phyloP scores from a whole-genome alignment of 2,113 vertebrate species.

The Crotalus viridis region DNA sequence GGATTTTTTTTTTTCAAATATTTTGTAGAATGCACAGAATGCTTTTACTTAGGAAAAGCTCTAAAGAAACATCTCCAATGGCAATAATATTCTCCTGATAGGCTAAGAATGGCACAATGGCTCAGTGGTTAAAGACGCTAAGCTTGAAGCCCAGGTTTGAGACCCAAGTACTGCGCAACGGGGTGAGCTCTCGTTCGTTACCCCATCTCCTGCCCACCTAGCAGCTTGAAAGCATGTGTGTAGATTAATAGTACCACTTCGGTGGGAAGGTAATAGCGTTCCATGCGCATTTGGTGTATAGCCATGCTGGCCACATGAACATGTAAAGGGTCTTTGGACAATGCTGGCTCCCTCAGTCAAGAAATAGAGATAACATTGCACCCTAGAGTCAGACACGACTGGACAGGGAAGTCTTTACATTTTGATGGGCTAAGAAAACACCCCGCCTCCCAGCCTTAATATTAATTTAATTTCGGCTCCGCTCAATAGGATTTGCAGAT shows the following conservation, averaged over 20 bases:
- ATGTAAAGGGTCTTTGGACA: neutral
- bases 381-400: neutral
- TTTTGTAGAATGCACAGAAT: accelerated
- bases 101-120: neutral
- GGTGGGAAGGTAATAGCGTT: neutral
- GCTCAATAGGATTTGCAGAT: neutral
- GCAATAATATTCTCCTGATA: neutral
- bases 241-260: neutral
- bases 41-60: neutral
- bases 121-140: neutral
- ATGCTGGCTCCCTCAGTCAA: neutral
- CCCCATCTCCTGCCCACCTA: neutral
- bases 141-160: neutral
- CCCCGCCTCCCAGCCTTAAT: neutral
- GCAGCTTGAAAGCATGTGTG: neutral
- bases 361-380: neutral
- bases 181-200: neutral
- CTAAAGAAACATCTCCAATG: neutral
- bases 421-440: neutral
- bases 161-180: neutral
- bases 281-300: neutral
- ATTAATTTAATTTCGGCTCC: neutral
- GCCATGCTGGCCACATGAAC: neutral
- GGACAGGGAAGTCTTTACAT: neutral
- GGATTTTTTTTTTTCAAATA: neutral